Conservation (phyloP, 1,140 invertebrate genomes). For the Manduca sexta region DNA sequence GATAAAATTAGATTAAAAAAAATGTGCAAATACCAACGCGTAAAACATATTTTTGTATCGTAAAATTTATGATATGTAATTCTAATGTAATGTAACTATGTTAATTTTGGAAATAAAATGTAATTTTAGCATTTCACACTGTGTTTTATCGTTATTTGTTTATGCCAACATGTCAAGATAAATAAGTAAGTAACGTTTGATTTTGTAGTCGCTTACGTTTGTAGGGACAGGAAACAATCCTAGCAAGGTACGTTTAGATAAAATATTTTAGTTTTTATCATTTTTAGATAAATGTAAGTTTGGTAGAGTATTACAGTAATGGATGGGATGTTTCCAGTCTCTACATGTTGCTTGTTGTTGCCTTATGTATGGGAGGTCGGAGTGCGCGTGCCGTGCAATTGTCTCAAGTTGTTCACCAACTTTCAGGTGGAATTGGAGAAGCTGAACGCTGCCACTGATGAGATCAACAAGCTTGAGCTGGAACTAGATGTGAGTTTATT, state of each 20-base stretch:
- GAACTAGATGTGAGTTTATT: slow-evolving; percentile 91
- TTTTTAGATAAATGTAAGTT: slow-evolving; percentile 11
- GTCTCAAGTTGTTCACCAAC: slow-evolving; percentile 52
- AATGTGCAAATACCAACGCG: slow-evolving; percentile 25
- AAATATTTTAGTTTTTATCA: slow-evolving; percentile 18
- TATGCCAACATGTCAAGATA: slow-evolving; percentile 10
- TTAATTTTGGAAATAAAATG: slow-evolving; percentile 59
- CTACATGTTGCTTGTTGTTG: slow-evolving; percentile 64
- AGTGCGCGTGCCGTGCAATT: slow-evolving; percentile 50
- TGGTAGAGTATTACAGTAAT: slow-evolving; percentile 19
- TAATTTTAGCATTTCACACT: slow-evolving; percentile 50
- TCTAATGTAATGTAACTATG: slow-evolving; percentile 36
- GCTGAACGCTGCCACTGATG: slow-evolving; percentile 94
- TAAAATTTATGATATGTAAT: slow-evolving; percentile 63
- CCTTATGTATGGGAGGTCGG: slow-evolving; percentile 45
- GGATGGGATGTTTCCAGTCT: slow-evolving; percentile 65
- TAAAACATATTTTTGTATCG: slow-evolving; percentile 62
- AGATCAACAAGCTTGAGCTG: slow-evolving; percentile 95
- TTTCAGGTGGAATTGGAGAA: slow-evolving; percentile 94
- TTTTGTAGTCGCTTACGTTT: slow-evolving; percentile 34
- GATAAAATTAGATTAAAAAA: slow-evolving; percentile 22
- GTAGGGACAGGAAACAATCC: slow-evolving; percentile 67
- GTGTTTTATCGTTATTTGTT: slow-evolving; percentile 23
- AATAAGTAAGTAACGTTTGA: slow-evolving; percentile 53
- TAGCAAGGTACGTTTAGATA: slow-evolving; percentile 19